phyloP scores from a whole-genome alignment of 2,797 vertebrate genomes.

The Phaenicophaeus curvirostris region DNA sequence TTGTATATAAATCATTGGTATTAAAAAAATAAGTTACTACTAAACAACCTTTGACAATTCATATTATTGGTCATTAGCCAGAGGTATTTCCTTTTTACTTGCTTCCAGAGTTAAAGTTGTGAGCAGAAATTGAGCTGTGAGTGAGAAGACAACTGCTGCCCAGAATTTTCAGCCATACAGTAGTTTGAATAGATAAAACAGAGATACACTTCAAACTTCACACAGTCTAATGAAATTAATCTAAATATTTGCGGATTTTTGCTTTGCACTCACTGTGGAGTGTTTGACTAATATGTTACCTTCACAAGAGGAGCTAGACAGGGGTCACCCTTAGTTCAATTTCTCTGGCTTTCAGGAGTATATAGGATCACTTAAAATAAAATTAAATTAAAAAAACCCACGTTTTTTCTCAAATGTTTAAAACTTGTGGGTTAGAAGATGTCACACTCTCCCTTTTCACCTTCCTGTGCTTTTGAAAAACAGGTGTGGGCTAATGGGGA shows the following conservation, averaged over 20 bases:
- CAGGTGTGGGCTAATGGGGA: background rate
- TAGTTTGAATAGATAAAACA: background rate
- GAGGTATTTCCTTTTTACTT: background rate
- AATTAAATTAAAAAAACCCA: background rate
- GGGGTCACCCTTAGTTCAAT: background rate
- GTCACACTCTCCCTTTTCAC: background rate
- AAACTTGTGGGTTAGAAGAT: background rate
- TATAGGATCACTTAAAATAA: background rate
- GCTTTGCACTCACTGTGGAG: background rate
- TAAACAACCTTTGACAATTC: background rate
- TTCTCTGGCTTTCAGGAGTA: background rate
- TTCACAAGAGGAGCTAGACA: background rate
- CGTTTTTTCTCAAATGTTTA: background rate
- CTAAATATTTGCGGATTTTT: background rate
- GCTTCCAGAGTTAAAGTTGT: background rate
- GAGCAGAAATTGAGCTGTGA: background rate
- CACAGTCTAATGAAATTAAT: background rate
- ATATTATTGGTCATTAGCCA: background rate
- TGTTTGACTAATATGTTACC: background rate
- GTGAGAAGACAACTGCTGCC: background rate
- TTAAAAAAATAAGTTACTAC: background rate
- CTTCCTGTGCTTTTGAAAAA: background rate
- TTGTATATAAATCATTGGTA: background rate
- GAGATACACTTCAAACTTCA: background rate
- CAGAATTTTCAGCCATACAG: background rate